Evolutionary conservation across 2,888 invertebrate species (phyloP).

Genomic region (Archips crataeganus): DNA sequence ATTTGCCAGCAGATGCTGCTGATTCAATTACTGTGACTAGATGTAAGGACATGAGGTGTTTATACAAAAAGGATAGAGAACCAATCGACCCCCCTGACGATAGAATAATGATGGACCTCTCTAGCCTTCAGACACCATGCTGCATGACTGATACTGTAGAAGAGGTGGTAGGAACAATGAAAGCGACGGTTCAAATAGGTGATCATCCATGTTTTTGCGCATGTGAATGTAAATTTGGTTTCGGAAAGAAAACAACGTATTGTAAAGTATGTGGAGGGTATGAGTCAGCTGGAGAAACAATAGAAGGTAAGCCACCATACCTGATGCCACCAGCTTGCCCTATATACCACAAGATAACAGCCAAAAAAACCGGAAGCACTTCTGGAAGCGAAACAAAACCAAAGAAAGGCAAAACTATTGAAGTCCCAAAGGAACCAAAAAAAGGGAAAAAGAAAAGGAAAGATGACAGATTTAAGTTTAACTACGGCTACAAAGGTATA

Average conservation of each 20-base stretch:
- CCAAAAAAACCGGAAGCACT: constrained; percentile 60
- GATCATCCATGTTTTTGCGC: constrained; percentile 71
- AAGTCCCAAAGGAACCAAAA: constrained; percentile 67
- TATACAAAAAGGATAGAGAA: constrained; percentile 53
- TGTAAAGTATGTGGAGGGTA: constrained; percentile 75
- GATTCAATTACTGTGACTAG: constrained; percentile 56
- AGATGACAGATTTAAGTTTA: constrained; percentile 75
- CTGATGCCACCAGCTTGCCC: constrained; percentile 73
- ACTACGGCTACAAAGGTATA: constrained; percentile 81
- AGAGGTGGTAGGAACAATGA: constrained; percentile 62
- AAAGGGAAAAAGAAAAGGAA: constrained; percentile 65
- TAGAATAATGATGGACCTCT: constrained; percentile 60
- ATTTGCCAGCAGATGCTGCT: constrained; percentile 56
- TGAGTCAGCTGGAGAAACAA: constrained; percentile 68
- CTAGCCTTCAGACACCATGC: constrained; percentile 54
- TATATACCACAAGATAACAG: constrained; percentile 71
- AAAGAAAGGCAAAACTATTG: constrained; percentile 55
- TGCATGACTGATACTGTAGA: constrained; percentile 64
- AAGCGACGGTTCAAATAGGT: constrained; percentile 61
- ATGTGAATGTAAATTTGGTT: constrained; percentile 75
- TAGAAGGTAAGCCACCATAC: constrained; percentile 49
- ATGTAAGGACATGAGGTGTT: constrained; percentile 64
- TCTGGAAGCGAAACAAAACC: constrained; percentile 69
- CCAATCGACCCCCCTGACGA: constrained; percentile 58
- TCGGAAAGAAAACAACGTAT: constrained; percentile 72